Evolutionary conservation across 2,888 invertebrate genomes (phyloP).

Genomic region (Phaonia tiefii): DNA sequence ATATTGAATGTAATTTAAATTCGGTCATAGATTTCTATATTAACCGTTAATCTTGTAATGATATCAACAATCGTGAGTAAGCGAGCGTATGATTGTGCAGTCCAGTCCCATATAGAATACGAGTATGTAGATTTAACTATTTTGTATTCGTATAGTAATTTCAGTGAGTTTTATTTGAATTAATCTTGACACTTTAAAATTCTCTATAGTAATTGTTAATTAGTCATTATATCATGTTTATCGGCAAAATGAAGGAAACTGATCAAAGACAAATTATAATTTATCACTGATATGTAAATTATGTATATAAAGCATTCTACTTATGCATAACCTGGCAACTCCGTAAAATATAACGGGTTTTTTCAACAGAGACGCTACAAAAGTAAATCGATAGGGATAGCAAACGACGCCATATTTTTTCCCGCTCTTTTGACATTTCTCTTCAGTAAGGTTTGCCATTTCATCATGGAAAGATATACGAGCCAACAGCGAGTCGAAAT

Average conservation of each 20-base stretch:
- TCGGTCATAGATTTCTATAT: constrained; percentile 46
- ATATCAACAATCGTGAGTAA: constrained; percentile 27
- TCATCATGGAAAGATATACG: no score
- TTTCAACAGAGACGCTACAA: no score
- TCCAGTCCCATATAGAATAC: not conserved
- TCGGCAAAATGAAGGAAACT: not conserved
- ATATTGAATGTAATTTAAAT: constrained; percentile 55
- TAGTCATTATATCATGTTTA: constrained; percentile 22
- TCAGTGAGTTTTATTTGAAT: not conserved
- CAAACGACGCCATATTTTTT: no score
- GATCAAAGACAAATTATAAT: no score
- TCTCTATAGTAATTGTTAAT: not conserved
- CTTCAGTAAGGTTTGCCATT: no score
- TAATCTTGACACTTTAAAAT: not conserved
- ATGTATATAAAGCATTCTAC: no score
- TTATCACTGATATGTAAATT: no score
- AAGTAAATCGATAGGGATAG: no score
- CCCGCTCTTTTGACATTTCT: no score
- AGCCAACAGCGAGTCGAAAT: no score
- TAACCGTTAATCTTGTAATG: constrained; percentile 39
- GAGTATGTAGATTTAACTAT: constrained; percentile 2
- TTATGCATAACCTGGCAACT: no score
- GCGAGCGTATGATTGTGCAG: not conserved
- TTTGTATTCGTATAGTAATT: not conserved
- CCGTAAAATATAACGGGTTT: no score